A percentile compares a stretch with the other conserved stretches of the same genome.
Conservation (phyloP, 2,113 vertebrate species). For the Carassius gibelio region DNA sequence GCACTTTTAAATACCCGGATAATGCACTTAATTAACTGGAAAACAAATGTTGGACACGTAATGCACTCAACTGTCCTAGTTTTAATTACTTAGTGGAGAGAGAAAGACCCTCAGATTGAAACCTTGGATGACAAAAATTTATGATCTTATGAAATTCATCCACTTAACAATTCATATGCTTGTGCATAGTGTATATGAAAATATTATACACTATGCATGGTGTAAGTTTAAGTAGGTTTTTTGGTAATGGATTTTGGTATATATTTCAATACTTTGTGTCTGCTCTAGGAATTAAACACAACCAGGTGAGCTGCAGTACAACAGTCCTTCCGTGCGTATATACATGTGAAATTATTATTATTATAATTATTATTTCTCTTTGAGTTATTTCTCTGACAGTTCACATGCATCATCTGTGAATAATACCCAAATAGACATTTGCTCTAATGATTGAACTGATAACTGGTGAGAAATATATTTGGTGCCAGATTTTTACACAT, state of each 20-base stretch:
- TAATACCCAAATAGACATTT: background rate
- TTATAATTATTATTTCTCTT: background rate
- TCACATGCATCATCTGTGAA: background rate
- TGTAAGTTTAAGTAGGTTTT: background rate
- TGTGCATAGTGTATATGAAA: background rate
- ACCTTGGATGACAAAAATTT: background rate
- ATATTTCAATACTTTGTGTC: no score
- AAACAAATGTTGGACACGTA: background rate
- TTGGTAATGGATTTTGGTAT: background rate
- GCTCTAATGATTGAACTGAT: constrained; percentile 20
- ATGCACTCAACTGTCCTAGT: background rate
- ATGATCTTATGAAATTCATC: background rate
- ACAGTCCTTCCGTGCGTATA: background rate
- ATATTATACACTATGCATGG: background rate
- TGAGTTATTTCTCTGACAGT: background rate
- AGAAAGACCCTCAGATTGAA: background rate
- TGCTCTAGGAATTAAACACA: background rate
- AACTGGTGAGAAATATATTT: constrained; percentile 20
- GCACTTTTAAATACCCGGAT: background rate
- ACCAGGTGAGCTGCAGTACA: background rate
- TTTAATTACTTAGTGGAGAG: background rate
- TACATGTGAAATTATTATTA: background rate
- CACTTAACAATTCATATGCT: background rate
- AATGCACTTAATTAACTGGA: background rate
- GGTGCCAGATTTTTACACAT: constrained; percentile 16